These are phyloP conservation scores for Dinothrombium tinctorium DNA, from an alignment of 1,140 invertebrate genomes.

Conservation along the genomic window DNA sequence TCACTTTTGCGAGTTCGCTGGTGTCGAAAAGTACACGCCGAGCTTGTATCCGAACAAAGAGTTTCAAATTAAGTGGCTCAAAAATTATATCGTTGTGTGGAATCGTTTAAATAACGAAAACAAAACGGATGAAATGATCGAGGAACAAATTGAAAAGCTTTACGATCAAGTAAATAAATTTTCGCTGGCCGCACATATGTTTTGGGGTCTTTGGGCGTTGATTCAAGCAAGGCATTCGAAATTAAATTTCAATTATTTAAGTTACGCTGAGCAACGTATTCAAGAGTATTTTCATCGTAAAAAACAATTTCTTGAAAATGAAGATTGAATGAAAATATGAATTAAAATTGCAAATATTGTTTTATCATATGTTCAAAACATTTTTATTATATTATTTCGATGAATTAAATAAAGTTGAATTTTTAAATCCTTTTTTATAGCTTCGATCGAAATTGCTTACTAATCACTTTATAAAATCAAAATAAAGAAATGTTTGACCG, in stretches of 20 bases:
- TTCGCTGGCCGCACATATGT: conserved; percentile 49
- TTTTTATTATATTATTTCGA: too few species aligned
- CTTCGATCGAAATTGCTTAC: too few species aligned
- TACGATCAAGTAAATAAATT: conserved; percentile 56
- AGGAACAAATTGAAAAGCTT: conserved; percentile 36
- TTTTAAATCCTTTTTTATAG: too few species aligned
- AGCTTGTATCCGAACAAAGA: conserved; percentile 48
- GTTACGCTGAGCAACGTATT: conserved; percentile 30
- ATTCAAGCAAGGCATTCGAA: conserved; percentile 68
- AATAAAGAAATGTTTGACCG: too few species aligned
- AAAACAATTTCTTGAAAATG: too few species aligned
- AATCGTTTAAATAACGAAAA: conserved; percentile 7
- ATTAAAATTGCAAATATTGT: too few species aligned
- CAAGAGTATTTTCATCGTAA: conserved; percentile 10
- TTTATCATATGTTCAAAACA: too few species aligned
- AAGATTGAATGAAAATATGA: too few species aligned
- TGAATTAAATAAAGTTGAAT: too few species aligned
- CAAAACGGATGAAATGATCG: conserved; percentile 16
- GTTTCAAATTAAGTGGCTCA: conserved; percentile 58
- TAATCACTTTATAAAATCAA: too few species aligned
- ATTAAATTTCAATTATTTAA: conserved; percentile 81
- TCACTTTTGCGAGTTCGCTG: conserved; percentile 86
- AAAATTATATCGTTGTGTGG: conserved; percentile 35
- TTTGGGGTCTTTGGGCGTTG: conserved; percentile 80
- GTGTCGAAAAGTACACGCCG: conserved; percentile 32